Evolutionary conservation across 2,113 vertebrate genomes (phyloP), one percentile per base, ranked within the genome.

Genomic region (Anoura caudifer): DNA sequence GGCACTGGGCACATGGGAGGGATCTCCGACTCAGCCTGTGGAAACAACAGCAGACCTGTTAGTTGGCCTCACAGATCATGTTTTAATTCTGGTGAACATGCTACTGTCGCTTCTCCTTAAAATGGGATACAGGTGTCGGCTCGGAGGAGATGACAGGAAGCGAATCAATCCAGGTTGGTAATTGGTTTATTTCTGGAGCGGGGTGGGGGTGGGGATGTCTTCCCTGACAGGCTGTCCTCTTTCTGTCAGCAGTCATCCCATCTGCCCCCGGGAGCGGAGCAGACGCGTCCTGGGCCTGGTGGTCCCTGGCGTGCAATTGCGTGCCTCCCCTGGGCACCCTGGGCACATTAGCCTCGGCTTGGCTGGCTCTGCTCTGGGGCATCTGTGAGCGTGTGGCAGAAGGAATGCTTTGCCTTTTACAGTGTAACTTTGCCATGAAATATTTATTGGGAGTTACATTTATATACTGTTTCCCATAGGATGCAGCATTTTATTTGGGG

Each of bases 21-120:
- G 50, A 85, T 81, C 97, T 93, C 96, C 96, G 97, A 0, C 24
- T 97, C 97, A 95, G 93, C 97, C 97, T 98, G 97, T 41, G 86
- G 70, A 92, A 67, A 96, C 79, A 97, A 92, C 94, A 91, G 80
- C 33, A 73, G 41, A 41, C 33, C 41, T 4, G 4, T 94, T 43
- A 96, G 33, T 17, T n/a, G 52, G 45, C n/a, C 38, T 52, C 41
- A 33, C 22, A 33, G 28, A 22, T 33, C 61, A 4, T 4, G 41
- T 69, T 97, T 84, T 77, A 82, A 91, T 90, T 73, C 95, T 41
- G 52, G 87, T 1, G 50, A 91, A 77, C 33, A 24, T 5, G 26
- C 24, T 16, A 5, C 41, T 6, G 31, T 80, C 14, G 8, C 72
- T 73, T 73, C 93, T 67, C 52, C 63, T 95, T 90, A 81, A 61